These are phyloP conservation scores for Diarsia dahlii DNA, from an alignment of 2,888 invertebrate species.

Conservation along the genomic window DNA sequence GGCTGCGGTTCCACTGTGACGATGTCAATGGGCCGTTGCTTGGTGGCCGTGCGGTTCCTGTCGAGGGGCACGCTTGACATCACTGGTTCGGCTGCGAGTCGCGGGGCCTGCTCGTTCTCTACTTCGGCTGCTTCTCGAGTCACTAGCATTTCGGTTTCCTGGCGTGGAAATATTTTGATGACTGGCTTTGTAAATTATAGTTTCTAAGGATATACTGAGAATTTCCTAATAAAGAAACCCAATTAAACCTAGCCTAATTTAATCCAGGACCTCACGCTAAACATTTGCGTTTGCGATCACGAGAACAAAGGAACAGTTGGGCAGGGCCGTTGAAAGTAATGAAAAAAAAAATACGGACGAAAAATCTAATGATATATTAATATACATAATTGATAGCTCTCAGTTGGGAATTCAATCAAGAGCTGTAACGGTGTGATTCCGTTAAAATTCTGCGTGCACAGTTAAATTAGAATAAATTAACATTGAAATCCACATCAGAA, in stretches of 20 bases:
- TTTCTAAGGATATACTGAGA: background rate
- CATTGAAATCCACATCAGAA: no score
- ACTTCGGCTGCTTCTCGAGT: conserved; percentile 81
- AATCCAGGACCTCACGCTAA: background rate
- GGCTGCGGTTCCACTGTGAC: conserved; percentile 90
- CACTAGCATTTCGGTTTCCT: conserved; percentile 81
- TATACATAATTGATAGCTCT: background rate
- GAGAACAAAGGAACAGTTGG: background rate
- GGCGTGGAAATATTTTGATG: conserved; percentile 19
- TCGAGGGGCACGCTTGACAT: conserved; percentile 56
- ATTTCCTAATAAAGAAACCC: no score
- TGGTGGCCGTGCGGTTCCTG: conserved; percentile 79
- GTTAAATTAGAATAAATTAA: no score
- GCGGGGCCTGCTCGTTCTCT: conserved; percentile 80
- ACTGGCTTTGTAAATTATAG: conserved; percentile 1
- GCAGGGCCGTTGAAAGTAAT: background rate
- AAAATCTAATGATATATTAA: background rate
- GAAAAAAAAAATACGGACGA: background rate
- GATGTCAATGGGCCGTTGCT: conserved; percentile 89
- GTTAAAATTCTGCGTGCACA: background rate
- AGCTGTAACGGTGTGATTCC: background rate
- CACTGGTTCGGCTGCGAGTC: conserved; percentile 52
- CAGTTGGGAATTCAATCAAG: background rate
- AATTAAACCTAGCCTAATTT: background rate
- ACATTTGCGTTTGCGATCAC: background rate